Evolutionary conservation across 2,888 invertebrate species (phyloP), one percentile per base, ranked within the genome.

Genomic region (Hedychridium roseum): DNA sequence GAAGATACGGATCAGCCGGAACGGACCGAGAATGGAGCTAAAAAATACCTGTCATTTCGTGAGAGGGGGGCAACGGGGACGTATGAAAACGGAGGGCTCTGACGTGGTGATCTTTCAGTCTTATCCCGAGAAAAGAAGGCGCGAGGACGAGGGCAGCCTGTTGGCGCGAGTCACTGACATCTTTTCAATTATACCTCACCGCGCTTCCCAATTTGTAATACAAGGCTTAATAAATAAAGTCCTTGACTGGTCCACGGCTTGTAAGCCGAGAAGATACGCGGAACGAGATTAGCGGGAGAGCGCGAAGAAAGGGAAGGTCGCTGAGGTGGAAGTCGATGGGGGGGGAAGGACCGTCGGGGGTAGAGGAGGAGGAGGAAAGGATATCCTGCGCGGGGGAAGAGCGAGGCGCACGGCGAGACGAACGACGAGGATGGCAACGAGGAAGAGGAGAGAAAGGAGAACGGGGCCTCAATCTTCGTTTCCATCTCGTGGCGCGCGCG

Each of bases 401-500:
- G 54, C 46, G 43, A 16, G 30, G 28, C 23, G 38, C 16, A n/a
- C 2, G 47, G 44, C 30, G 46, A 37, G 27, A 31, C 14, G 50
- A 28, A 32, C 43, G 43, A 51, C 55, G 56, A 58, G 54, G 55
- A 57, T 44, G 58, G 55, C 55, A 54, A 64, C 56, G 54, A 57
- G 57, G 59, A 56, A 55, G 55, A 54, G 49, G 43, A 50, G 50
- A 50, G 54, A 43, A 54, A 52, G 57, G 50, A 55, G 62, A 50
- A 54, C 53, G 55, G 57, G 53, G 61, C 49, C 54, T 64, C 65
- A 68, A 74, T 76, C 75, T 76, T 60, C 68, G 68, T 73, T 74
- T 74, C 73, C 71, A 73, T 75, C 74, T 74, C 68, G 70, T 71
- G 73, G 74, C 75, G 75, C 70, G 73, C 76, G 75, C 75, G 74